phyloP scores from a whole-genome alignment of 2,797 vertebrate genomes.

The Valencia hispanica region DNA sequence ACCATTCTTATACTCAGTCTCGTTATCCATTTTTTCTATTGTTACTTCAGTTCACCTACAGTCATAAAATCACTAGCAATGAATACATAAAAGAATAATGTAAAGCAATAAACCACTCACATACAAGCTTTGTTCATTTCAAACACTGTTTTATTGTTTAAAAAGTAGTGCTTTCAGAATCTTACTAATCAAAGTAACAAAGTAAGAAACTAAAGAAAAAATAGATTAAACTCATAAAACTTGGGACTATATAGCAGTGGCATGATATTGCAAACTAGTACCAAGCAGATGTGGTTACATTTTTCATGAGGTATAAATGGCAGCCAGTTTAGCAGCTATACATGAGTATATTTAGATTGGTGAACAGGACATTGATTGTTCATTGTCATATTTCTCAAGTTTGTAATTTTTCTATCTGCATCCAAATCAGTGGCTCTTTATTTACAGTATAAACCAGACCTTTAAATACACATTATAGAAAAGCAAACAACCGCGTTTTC shows the following conservation, averaged over 20 bases:
- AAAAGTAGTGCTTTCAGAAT: background rate
- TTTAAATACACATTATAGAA: background rate
- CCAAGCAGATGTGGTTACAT: background rate
- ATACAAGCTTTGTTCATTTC: background rate
- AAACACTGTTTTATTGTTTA: background rate
- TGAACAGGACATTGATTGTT: background rate
- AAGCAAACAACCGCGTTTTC: background rate
- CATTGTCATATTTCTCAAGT: background rate
- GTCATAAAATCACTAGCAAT: background rate
- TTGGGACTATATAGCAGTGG: background rate
- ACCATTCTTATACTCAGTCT: constrained; percentile 6
- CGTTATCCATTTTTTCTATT: background rate
- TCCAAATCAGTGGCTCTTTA: background rate
- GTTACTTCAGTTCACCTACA: background rate
- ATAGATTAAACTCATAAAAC: background rate
- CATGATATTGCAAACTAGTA: background rate
- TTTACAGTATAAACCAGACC: background rate
- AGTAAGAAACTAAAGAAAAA: background rate
- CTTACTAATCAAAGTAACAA: background rate
- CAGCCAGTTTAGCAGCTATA: background rate
- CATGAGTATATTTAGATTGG: background rate
- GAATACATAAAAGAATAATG: background rate
- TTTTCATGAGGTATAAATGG: background rate
- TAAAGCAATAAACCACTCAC: background rate
- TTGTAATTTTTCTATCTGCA: background rate